Percentiles rank a stretch among this genome's conserved stretches.
These are phyloP conservation scores for Eretmochelys imbricata DNA, from an alignment of 2,113 vertebrate genomes.

Conservation along the genomic window DNA sequence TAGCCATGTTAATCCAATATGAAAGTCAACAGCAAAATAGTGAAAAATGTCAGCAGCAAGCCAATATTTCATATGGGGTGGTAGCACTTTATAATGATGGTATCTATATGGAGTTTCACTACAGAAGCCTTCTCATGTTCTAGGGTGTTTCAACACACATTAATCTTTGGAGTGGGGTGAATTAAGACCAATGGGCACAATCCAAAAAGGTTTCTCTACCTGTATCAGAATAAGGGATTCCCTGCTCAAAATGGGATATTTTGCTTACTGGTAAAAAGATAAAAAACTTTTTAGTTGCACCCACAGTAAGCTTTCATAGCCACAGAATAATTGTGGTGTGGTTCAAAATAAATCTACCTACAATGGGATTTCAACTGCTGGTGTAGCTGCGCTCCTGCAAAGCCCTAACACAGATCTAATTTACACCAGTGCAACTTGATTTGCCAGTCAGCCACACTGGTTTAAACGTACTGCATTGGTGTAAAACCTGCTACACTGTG, in stretches of 20 bases:
- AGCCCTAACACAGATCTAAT: not conserved
- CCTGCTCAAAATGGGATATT: not conserved
- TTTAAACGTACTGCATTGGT: not conserved
- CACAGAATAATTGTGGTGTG: not conserved
- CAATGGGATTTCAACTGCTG: constrained; percentile 36
- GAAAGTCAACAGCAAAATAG: constrained; percentile 25
- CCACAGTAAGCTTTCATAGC: not conserved
- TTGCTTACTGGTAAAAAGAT: not conserved
- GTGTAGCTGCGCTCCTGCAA: not conserved
- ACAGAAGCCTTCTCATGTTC: constrained; percentile 28
- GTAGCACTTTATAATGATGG: not conserved
- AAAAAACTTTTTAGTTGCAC: not conserved
- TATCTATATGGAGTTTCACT: not conserved
- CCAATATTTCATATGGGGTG: constrained; percentile 19
- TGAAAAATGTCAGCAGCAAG: constrained; percentile 30
- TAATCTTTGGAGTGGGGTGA: not conserved
- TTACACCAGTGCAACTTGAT: not conserved
- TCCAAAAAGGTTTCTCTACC: not conserved
- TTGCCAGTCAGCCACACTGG: not conserved
- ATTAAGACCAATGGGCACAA: not conserved
- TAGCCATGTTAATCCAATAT: constrained; percentile 58
- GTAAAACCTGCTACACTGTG: not conserved
- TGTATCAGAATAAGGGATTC: not conserved
- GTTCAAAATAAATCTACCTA: not conserved
- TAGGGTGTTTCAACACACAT: not conserved